Conservation (phyloP, 2,797 vertebrate genomes). For the Lagorchestes hirsutus region DNA sequence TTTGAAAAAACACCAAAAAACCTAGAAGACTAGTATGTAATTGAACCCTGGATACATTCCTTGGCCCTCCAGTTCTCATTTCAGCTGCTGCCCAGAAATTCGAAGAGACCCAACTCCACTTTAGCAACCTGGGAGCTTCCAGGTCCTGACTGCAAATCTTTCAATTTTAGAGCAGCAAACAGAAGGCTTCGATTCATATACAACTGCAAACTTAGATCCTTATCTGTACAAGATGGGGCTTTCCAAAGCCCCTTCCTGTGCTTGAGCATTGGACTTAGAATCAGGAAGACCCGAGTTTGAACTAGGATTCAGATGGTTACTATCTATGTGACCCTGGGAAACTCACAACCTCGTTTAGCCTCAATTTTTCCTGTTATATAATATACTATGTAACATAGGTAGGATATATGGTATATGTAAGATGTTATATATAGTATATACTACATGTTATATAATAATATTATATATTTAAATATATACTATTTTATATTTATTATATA, state of each 20-base stretch:
- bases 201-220: background rate
- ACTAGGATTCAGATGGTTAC: background rate
- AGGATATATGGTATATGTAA: too few relatives aligned
- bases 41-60: background rate
- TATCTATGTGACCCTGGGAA: background rate
- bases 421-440: too few relatives aligned
- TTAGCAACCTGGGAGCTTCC: background rate
- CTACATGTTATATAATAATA: background rate
- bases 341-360: background rate
- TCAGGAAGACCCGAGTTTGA: background rate
- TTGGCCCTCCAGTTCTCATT: background rate
- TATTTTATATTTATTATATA: background rate
- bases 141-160: background rate
- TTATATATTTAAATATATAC: background rate
- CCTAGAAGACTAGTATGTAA: background rate
- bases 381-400: too few relatives aligned
- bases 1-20: background rate
- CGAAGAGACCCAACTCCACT: background rate
- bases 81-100: background rate
- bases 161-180: too few relatives aligned
- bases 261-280: background rate
- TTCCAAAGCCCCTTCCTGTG: background rate
- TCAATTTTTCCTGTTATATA: background rate
- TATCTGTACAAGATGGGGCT: background rate
- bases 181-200: background rate